Percentiles rank a stretch among this genome's conserved stretches.
Evolutionary conservation across 37 sponge, comb jelly and placozoan species (phyloP).

Genomic region (Cladorhizidae sp.): DNA sequence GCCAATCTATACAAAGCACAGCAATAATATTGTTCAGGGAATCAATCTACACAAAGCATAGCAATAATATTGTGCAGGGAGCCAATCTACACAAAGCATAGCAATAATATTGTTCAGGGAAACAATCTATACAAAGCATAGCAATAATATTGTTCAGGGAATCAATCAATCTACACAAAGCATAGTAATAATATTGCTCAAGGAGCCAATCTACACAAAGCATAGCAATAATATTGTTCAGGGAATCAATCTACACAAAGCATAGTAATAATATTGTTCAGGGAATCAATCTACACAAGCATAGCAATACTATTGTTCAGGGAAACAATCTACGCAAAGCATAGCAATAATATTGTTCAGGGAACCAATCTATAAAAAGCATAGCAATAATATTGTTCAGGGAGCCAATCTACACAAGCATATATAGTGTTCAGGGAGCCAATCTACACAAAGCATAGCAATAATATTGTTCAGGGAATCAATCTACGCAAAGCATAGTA

Average conservation of each 20-base stretch:
- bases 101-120: neutral
- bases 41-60: too few relatives aligned
- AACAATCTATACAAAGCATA: too few relatives aligned
- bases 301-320: too few relatives aligned
- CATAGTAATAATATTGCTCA: neutral
- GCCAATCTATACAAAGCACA: slow-evolving; percentile 38
- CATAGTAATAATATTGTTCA: neutral
- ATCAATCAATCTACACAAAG: slow-evolving; percentile 43
- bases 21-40: neutral
- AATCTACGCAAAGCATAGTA: slow-evolving; percentile 20
- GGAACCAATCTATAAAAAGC: neutral
- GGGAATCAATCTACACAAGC: too few relatives aligned
- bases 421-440: neutral
- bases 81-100: slow-evolving; percentile 34
- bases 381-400: slow-evolving; percentile 48
- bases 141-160: slow-evolving; percentile 55
- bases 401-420: slow-evolving; percentile 48
- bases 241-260: slow-evolving; percentile 49
- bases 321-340: slow-evolving; percentile 46
- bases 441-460: too few relatives aligned
- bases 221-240: slow-evolving; percentile 51
- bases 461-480: slow-evolving; percentile 63
- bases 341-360: neutral
- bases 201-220: neutral
- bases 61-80: slow-evolving; percentile 54